Percentiles rank a stretch among this genome's conserved stretches.
These are phyloP conservation scores for Amblyopsis rosae DNA, from an alignment of 2,113 vertebrate genomes.

Conservation along the genomic window DNA sequence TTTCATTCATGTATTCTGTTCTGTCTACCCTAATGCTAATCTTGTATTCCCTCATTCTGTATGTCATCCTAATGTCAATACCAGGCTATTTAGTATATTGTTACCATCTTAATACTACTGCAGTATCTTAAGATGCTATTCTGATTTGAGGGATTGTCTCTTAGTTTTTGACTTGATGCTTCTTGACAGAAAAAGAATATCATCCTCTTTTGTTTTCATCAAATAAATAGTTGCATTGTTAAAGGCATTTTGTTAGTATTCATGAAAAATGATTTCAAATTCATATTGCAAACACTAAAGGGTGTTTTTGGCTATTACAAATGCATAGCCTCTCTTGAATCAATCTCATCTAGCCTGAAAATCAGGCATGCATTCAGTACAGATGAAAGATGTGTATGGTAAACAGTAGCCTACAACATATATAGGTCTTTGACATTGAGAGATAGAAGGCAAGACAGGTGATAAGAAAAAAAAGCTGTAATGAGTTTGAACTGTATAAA, in stretches of 20 bases:
- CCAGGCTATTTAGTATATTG: constrained; percentile 28
- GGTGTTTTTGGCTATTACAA: constrained; percentile 19
- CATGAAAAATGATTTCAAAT: constrained; percentile 3
- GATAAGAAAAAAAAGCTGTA: too few relatives aligned
- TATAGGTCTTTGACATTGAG: too few relatives aligned
- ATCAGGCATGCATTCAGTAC: constrained; percentile 1
- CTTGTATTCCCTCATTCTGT: constrained; percentile 20
- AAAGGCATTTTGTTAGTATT: constrained; percentile 31
- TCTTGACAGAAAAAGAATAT: constrained; percentile 31
- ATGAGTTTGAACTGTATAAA: too few relatives aligned
- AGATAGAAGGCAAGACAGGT: too few relatives aligned
- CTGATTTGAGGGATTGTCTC: background rate
- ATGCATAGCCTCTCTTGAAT: constrained; percentile 12
- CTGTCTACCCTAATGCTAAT: constrained; percentile 24
- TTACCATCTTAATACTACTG: constrained; percentile 17
- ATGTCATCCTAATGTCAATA: constrained; percentile 20
- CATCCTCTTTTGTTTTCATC: constrained; percentile 21
- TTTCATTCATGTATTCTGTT: constrained; percentile 17
- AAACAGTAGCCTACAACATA: too few relatives aligned
- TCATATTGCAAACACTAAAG: constrained; percentile 3
- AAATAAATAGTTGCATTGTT: constrained; percentile 9
- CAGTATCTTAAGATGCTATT: constrained; percentile 4
- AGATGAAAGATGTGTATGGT: too few relatives aligned
- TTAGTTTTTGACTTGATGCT: constrained; percentile 22
- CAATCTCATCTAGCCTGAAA: background rate